Evolutionary conservation across 2,113 vertebrate species (phyloP).

Genomic region (Cebus imitator): DNA sequence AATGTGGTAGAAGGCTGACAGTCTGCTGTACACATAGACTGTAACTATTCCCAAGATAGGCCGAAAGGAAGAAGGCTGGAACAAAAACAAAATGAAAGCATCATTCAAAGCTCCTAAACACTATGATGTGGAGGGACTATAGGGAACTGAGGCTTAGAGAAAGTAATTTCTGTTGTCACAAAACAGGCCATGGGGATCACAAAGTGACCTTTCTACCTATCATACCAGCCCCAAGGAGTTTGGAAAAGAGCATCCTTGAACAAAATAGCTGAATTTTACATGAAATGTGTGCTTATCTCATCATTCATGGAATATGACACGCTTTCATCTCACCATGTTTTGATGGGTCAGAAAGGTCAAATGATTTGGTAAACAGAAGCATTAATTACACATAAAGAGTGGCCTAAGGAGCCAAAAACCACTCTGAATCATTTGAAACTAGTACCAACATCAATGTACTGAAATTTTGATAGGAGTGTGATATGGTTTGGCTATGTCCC

Average conservation of each 20-base stretch:
- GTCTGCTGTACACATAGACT: not conserved
- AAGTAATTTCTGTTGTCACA: not conserved
- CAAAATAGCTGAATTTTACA: not conserved
- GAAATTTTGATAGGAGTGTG: not conserved
- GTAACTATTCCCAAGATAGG: not conserved
- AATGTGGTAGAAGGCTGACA: not conserved
- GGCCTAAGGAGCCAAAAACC: not conserved
- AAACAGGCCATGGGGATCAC: not conserved
- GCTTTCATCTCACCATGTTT: not conserved
- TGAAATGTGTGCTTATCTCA: not conserved
- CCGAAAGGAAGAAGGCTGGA: not conserved
- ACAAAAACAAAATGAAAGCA: not conserved
- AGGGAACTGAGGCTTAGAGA: not conserved
- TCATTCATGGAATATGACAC: not conserved
- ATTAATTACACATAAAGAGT: not conserved
- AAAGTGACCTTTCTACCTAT: not conserved
- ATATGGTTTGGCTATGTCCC: no score
- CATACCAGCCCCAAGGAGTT: not conserved
- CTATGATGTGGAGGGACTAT: not conserved
- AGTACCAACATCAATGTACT: not conserved
- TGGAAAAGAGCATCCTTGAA: not conserved
- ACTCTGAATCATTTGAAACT: not conserved
- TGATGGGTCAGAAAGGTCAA: not conserved
- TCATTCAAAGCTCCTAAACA: not conserved
- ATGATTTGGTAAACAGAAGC: not conserved